These are phyloP conservation scores for Taenaris catops DNA, from an alignment of 2,888 invertebrate species.

Conservation along the genomic window DNA sequence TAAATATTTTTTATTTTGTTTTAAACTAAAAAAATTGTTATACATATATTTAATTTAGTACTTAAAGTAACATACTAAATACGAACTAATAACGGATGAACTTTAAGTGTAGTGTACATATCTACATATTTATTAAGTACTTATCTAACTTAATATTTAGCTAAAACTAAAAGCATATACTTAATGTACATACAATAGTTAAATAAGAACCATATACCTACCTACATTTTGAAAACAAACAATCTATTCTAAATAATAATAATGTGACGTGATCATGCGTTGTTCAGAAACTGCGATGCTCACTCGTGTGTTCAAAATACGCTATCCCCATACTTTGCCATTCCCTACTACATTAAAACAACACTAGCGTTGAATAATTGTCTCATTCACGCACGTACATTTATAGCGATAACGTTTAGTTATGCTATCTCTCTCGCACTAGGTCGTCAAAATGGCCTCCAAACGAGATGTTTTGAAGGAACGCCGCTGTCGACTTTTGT, in stretches of 20 bases:
- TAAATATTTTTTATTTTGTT: too few species aligned
- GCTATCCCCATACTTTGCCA: slow-evolving; percentile 41
- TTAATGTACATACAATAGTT: too few species aligned
- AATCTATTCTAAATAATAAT: slow-evolving; percentile 6
- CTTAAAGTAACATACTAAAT: too few species aligned
- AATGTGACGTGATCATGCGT: slow-evolving; percentile 2
- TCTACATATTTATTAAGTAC: too few species aligned
- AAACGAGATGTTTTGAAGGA: slow-evolving; percentile 80
- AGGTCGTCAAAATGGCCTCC: slow-evolving; percentile 79
- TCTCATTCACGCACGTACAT: slow-evolving; percentile 70
- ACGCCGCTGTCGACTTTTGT: slow-evolving; percentile 76
- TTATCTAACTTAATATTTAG: too few species aligned
- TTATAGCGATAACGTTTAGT: slow-evolving; percentile 40
- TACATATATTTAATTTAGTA: too few species aligned
- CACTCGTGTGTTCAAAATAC: slow-evolving; percentile 23
- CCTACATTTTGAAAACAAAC: too few species aligned
- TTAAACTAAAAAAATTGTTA: too few species aligned
- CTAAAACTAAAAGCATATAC: too few species aligned
- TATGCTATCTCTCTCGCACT: slow-evolving; percentile 58
- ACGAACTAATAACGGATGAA: too few species aligned
- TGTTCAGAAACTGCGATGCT: slow-evolving; percentile 10
- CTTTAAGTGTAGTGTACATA: too few species aligned
- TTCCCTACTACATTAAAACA: slow-evolving; percentile 64
- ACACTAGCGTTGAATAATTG: slow-evolving; percentile 76
- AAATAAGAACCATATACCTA: too few species aligned